Base-by-base conservation (phyloP, 2,113 vertebrate genomes). In the Thamnophis sirtalis region DNA sequence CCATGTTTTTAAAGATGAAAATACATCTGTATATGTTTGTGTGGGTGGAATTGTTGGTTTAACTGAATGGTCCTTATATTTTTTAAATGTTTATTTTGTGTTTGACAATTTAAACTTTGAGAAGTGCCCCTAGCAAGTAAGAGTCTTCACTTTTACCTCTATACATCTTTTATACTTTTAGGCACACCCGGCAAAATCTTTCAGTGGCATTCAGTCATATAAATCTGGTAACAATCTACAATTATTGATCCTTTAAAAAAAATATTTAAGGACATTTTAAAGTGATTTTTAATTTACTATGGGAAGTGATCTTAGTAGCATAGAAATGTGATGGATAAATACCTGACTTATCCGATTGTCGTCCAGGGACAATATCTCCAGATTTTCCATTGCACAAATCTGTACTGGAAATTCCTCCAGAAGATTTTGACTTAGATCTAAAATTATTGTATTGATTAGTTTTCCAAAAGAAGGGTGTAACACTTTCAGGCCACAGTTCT, bases 341-440 rank as follows among this genome's bases (percentile, higher is more conserved):
- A 97, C 96, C 97, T 97, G 89, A 50, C 48, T 19, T 88, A 97
- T 93, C 87, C 93, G 94, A 86, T 96, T 98, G 56, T 97, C 97
- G 85, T 96, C 97, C 90, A 98, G 90, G 0, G 94, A 93, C 63
- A 97, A 90, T 13, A 96, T 38, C 58, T 97, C 94, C 88, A 98
- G 85, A 24, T 96, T 95, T 94, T 63, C 94, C 86, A 97, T 89
- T 0, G 73, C 7, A 21, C 93, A 93, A 63, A 96, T 91, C 93
- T 92, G 88, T 5, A 28, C 0, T 0, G 97, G 96, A 58, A 95
- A 93, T 15, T 49, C 54, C 6, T 91, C 92, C 19, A 97, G 96
- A 3, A 15, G 8, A 17, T 98, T 98, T 94, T 96, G 95, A 33
- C 95, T 96, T 73, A 96, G 93, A 50, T 97, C 95, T 60, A 94